Evolutionary conservation across 2,888 invertebrate genomes (phyloP).

Genomic region (Brachypalpus laphriformis): DNA sequence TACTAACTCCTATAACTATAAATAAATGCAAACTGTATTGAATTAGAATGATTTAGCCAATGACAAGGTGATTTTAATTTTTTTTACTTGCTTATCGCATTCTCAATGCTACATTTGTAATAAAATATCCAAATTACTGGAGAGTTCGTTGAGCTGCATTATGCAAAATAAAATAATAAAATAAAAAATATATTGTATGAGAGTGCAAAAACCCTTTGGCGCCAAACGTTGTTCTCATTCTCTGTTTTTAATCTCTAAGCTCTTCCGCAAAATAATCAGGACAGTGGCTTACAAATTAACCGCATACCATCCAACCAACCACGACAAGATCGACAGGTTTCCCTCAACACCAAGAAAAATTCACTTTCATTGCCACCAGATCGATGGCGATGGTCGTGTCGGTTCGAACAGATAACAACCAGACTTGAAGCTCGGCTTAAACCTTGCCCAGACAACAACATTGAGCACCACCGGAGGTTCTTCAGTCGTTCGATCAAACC

Average conservation of each 20-base stretch:
- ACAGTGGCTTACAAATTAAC: conserved; percentile 37
- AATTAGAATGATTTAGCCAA: too few species aligned
- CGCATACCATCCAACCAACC: conserved; percentile 38
- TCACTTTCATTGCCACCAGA: conserved; percentile 73
- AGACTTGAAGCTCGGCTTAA: conserved; percentile 55
- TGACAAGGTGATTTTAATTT: too few species aligned
- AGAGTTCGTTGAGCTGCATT: background rate
- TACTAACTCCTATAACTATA: too few species aligned
- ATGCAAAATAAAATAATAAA: background rate
- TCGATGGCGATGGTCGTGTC: conserved; percentile 46
- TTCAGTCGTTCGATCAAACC: conserved; percentile 68
- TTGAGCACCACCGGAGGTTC: conserved; percentile 39
- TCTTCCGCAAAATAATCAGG: background rate
- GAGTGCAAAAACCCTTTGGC: conserved; percentile 7
- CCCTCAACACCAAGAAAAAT: conserved; percentile 22
- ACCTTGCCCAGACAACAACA: conserved; percentile 34
- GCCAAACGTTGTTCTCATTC: conserved; percentile 13
- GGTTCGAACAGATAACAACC: conserved; percentile 66
- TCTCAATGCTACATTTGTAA: background rate
- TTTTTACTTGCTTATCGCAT: too few species aligned
- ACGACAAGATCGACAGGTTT: conserved; percentile 66
- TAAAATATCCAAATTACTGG: background rate
- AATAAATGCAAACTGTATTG: too few species aligned
- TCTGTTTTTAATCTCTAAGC: background rate
- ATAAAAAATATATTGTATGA: too few species aligned